Evolutionary conservation across 2,113 vertebrate genomes (phyloP).

Genomic region (Pygoscelis adeliae): DNA sequence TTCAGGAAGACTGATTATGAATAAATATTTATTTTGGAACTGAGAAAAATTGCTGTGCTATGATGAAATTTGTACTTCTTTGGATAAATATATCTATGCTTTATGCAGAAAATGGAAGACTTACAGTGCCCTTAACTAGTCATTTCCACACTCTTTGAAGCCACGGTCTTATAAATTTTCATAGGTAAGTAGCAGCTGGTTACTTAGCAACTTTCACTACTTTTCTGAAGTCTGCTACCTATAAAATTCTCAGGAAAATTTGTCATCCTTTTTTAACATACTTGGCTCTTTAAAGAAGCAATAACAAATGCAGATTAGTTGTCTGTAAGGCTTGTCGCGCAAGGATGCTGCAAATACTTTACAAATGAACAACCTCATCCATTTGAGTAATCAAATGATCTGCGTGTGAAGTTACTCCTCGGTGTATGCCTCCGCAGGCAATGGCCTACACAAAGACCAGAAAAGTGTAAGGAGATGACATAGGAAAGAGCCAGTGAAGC

Average conservation of each 20-base stretch:
- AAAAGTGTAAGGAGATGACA: background rate
- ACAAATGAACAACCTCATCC: background rate
- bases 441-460: background rate
- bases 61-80: background rate
- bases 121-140: background rate
- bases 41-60: background rate
- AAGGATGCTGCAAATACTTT: rapidly evolving
- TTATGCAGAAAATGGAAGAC: background rate
- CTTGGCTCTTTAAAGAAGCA: background rate
- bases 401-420: rapidly evolving
- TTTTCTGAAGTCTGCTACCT: background rate
- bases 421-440: background rate
- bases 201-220: background rate
- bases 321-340: background rate
- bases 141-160: background rate
- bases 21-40: background rate
- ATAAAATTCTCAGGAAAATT: background rate
- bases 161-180: background rate
- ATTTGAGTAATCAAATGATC: background rate
- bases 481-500: background rate
- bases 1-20: background rate
- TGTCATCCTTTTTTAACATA: background rate
- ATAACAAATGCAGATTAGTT: background rate
- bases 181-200: background rate
- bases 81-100: background rate